phyloP scores from a whole-genome alignment of 2,113 vertebrate genomes.

The Haliaeetus leucogaster region DNA sequence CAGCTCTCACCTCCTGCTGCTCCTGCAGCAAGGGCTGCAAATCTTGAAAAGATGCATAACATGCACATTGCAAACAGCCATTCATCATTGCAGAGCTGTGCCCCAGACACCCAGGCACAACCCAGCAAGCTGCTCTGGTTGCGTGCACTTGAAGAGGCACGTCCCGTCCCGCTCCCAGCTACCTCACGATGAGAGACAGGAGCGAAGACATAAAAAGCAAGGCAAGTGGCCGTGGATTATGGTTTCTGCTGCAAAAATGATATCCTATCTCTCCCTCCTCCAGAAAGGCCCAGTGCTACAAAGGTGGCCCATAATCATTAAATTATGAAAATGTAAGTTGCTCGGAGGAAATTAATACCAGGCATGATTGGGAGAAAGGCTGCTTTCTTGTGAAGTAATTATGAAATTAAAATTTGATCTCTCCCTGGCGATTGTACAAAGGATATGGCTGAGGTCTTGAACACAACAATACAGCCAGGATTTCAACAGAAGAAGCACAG shows the following conservation, averaged over 20 bases:
- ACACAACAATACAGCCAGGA: background rate
- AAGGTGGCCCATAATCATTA: slow-evolving; percentile 58
- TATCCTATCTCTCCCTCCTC: background rate
- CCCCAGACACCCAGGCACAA: background rate
- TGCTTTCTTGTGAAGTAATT: slow-evolving; percentile 74
- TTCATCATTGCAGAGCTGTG: slow-evolving; percentile 58
- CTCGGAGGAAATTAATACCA: slow-evolving; percentile 71
- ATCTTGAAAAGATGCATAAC: slow-evolving; percentile 71
- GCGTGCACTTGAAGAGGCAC: background rate
- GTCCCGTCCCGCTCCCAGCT: fast-evolving
- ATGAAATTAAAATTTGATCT: slow-evolving; percentile 73
- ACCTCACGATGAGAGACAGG: background rate
- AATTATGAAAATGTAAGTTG: slow-evolving; percentile 69
- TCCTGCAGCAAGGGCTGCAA: slow-evolving; percentile 59
- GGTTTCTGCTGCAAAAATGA: background rate
- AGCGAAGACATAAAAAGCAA: background rate
- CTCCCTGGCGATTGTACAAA: slow-evolving; percentile 57
- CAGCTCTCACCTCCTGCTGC: slow-evolving; percentile 58
- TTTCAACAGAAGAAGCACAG: background rate
- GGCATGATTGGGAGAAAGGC: slow-evolving; percentile 57
- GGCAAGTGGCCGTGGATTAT: background rate
- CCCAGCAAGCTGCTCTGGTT: background rate
- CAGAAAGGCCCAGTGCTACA: slow-evolving; percentile 9
- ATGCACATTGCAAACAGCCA: slow-evolving; percentile 64
- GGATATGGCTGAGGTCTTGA: background rate